Evolutionary conservation across 30 jellyfish, hydroid and myxozoan species (phyloP).

Genomic region (Aurelia sp.): DNA sequence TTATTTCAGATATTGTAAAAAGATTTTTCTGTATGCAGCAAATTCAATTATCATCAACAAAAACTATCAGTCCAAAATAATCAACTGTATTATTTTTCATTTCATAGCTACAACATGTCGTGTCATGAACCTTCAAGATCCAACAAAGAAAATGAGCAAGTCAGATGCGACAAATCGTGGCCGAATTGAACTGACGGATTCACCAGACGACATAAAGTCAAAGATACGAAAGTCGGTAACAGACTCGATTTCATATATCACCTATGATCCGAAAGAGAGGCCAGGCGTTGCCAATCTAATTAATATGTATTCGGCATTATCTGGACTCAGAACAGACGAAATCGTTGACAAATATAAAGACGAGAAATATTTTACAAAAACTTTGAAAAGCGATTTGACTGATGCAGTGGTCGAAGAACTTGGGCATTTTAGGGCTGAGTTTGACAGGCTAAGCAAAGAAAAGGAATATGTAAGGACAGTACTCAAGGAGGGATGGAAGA

Average conservation of each 20-base stretch:
- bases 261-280: conserved; percentile 67
- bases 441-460: conserved; percentile 36
- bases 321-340: conserved; percentile 24
- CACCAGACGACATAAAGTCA: conserved; percentile 39
- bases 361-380: conserved; percentile 51
- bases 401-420: conserved; percentile 50
- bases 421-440: conserved; percentile 57
- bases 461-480: conserved; percentile 44
- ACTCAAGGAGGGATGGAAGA: conserved; percentile 63
- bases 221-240: conserved; percentile 87
- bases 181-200: conserved; percentile 78
- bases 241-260: conserved; percentile 70
- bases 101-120: conserved; percentile 60
- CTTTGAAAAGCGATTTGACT: conserved; percentile 71
- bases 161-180: conserved; percentile 72
- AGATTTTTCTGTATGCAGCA: too few relatives aligned
- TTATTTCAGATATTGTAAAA: too few relatives aligned
- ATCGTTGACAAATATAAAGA: conserved; percentile 46
- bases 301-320: conserved; percentile 45
- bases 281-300: conserved; percentile 87
- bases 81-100: neutral
- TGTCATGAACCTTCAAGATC: conserved; percentile 79
- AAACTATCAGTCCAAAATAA: neutral
- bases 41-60: too few relatives aligned
- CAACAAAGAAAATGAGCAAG: conserved; percentile 88